Conservation (phyloP, 2,888 invertebrate species). For the Drosophila stalkeri region DNA sequence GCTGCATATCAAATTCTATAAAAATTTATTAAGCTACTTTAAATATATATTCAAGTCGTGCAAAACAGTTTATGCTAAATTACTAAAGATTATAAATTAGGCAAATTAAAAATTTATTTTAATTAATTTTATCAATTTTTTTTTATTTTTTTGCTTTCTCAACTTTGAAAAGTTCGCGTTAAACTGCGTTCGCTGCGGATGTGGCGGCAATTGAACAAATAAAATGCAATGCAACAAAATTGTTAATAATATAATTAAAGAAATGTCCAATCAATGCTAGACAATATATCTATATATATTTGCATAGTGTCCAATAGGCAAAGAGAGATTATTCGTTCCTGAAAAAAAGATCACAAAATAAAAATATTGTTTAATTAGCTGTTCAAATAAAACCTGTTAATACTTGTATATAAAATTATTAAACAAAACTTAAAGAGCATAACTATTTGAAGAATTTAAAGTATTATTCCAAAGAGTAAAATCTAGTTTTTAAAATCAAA, state of each 20-base stretch:
- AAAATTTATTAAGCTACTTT: constrained; percentile 26
- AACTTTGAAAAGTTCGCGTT: constrained; percentile 70
- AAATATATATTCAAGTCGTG: constrained; percentile 52
- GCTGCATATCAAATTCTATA: constrained; percentile 65
- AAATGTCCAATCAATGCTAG: constrained; percentile 56
- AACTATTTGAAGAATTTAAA: constrained; percentile 33
- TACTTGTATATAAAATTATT: constrained; percentile 60
- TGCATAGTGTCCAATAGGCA: constrained; percentile 21
- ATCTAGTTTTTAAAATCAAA: constrained; percentile 46
- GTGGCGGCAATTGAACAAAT: constrained; percentile 73
- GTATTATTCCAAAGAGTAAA: constrained; percentile 66
- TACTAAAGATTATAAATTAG: constrained; percentile 45
- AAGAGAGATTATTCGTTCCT: constrained; percentile 39
- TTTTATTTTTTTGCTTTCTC: constrained; percentile 9
- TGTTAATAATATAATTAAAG: constrained; percentile 43
- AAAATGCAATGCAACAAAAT: constrained; percentile 44
- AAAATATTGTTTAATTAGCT: constrained; percentile 65
- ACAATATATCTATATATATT: constrained; percentile 44
- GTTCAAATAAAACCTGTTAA: constrained; percentile 58
- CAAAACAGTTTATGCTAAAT: constrained; percentile 53
- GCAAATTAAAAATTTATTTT: constrained; percentile 5
- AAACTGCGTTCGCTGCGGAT: constrained; percentile 80
- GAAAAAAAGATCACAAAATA: constrained; percentile 42
- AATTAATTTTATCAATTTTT: constrained; percentile 22
- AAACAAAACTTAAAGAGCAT: constrained; percentile 9